A percentile compares a stretch with the other conserved stretches of the same genome.
These are phyloP conservation scores for Galleria mellonella DNA, from an alignment of 1,140 invertebrate species.

Conservation along the genomic window DNA sequence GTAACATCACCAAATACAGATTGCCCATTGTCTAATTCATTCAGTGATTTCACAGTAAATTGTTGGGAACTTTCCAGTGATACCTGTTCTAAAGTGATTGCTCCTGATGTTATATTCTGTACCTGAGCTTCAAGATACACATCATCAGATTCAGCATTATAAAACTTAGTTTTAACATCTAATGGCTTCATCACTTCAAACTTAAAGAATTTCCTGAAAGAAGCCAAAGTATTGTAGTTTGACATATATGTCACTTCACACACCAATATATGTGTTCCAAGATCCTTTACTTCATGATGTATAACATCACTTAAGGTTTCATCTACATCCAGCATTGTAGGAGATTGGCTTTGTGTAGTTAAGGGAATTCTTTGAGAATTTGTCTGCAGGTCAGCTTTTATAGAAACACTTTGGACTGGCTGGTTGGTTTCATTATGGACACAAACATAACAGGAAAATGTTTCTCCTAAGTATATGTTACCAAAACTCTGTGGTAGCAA, in stretches of 20 bases:
- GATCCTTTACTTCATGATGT: slow-evolving; percentile 98
- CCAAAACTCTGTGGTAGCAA: slow-evolving; percentile 97
- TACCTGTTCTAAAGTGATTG: slow-evolving; percentile 94
- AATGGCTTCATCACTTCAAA: slow-evolving; percentile 98
- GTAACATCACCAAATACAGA: slow-evolving; percentile 92
- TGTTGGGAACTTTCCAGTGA: slow-evolving; percentile 91
- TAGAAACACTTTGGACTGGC: slow-evolving; percentile 85
- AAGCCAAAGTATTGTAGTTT: slow-evolving; percentile 80
- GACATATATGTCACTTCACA: slow-evolving; percentile 95
- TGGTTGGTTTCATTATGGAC: slow-evolving; percentile 96
- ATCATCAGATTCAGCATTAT: slow-evolving; percentile 97
- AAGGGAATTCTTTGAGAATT: slow-evolving; percentile 89
- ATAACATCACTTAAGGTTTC: slow-evolving; percentile 95
- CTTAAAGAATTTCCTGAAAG: slow-evolving; percentile 97
- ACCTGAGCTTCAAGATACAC: slow-evolving; percentile 98
- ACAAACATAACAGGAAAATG: slow-evolving; percentile 97
- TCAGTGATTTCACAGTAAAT: slow-evolving; percentile 85
- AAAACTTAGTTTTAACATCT: slow-evolving; percentile 99
- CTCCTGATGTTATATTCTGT: slow-evolving; percentile 92
- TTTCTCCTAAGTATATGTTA: slow-evolving; percentile 90
- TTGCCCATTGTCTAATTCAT: slow-evolving; percentile 76
- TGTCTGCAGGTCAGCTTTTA: slow-evolving; percentile 95
- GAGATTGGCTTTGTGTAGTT: slow-evolving; percentile 77
- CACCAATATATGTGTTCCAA: slow-evolving; percentile 97
- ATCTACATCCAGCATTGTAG: slow-evolving; percentile 83